phyloP scores from a whole-genome alignment of 2,113 vertebrate species.

The Muscicapa adusta region DNA sequence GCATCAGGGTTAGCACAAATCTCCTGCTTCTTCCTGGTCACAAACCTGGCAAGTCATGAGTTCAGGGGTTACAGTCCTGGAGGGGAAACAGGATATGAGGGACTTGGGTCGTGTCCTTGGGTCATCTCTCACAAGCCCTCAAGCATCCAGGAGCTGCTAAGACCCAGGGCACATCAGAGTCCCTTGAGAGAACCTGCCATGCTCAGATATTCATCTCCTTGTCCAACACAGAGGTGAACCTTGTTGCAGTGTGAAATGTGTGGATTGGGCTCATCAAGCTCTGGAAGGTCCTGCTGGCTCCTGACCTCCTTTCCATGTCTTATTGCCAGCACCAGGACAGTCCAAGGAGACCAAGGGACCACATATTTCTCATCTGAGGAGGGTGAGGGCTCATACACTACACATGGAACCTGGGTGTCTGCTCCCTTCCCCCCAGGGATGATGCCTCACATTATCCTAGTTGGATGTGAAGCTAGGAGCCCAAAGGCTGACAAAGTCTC shows the following conservation, averaged over 20 bases:
- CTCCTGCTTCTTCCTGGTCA: slow-evolving; percentile 10
- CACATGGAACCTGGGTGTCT: not conserved
- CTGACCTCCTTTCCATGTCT: not conserved
- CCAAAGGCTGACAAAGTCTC: not conserved
- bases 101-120: not conserved
- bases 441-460: not conserved
- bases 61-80: not conserved
- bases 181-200: not conserved
- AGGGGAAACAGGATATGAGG: not conserved
- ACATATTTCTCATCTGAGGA: not conserved
- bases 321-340: not conserved
- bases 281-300: not conserved
- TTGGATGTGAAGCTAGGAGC: not conserved
- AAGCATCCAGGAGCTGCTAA: not conserved
- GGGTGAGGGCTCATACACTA: not conserved
- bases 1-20: slow-evolving; percentile 14
- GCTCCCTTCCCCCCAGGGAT: not conserved
- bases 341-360: not conserved
- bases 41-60: slow-evolving; percentile 6
- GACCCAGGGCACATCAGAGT: not conserved
- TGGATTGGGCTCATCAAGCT: not conserved
- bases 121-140: not conserved
- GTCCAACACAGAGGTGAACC: not conserved
- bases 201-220: not conserved
- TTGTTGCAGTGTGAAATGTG: rapidly evolving